A percentile compares a stretch with the other conserved stretches of the same genome.
Conservation (phyloP, 2,113 vertebrate species). For the Sinosuthora webbiana region DNA sequence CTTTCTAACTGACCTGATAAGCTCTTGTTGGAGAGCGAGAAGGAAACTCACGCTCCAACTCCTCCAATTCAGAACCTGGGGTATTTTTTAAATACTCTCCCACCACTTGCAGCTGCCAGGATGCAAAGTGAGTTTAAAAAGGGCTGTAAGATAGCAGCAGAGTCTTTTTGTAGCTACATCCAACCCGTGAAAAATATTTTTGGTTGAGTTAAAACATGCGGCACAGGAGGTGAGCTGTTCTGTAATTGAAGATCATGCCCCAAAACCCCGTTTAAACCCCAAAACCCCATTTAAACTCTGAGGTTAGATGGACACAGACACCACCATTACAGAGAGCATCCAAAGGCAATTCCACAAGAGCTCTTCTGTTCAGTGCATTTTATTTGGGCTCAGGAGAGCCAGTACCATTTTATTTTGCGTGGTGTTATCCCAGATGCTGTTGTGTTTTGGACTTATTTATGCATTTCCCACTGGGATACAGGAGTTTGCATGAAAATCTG, state of each 20-base stretch:
- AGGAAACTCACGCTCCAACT: background rate
- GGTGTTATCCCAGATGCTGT: background rate
- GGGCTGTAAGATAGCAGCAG: background rate
- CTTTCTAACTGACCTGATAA: background rate
- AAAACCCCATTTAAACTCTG: background rate
- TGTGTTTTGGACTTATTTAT: background rate
- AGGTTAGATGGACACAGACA: background rate
- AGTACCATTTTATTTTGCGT: background rate
- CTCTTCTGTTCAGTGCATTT: background rate
- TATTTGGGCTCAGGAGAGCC: background rate
- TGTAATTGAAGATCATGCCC: background rate
- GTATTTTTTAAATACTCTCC: background rate
- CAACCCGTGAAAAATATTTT: background rate
- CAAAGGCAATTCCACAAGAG: background rate
- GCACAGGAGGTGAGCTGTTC: background rate
- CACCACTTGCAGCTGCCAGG: background rate
- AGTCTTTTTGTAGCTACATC: background rate
- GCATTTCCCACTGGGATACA: background rate
- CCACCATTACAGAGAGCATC: background rate
- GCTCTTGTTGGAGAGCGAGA: background rate
- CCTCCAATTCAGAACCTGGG: background rate
- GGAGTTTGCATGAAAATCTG: background rate
- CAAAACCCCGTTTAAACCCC: background rate
- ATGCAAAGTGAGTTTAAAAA: background rate
- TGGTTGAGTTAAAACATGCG: background rate